Evolutionary conservation across 2,113 vertebrate species (phyloP), one percentile per base, ranked within the genome.

Genomic region (Oreochromis niloticus): DNA sequence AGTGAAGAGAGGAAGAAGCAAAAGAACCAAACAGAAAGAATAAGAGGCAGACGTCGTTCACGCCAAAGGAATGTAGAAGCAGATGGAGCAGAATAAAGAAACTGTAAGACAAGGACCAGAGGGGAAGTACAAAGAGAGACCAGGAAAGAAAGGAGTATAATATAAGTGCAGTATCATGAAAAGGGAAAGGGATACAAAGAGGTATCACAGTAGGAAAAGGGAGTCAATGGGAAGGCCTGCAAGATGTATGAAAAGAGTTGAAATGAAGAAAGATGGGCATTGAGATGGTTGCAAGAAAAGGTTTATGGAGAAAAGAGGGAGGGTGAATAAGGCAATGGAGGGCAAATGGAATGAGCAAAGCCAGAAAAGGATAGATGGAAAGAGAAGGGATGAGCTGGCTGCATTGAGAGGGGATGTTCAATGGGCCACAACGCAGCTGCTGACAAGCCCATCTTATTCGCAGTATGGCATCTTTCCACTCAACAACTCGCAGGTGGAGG

Each of bases 401-500:
- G 48, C 43, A 73, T 17, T 36, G 68, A 82, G 61, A 84, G 52
- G 17, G 78, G 80, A 75, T 90, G 90, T 85, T 92, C 89, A 92
- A 94, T 91, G 92, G 85, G 86, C 88, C 91, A 88, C 80, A 87
- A 68, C 87, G 6, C 85, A 85, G 80, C 91, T 41, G 48, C 86
- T 91, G 50, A 89, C 85, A 91, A 90, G 88, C 85, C 88, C 86
- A 91, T 93, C 92, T 93, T 46, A 52, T 85, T 91, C 91, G 71
- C 92, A 91, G 93, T 79, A 52, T 4, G 92, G 90, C 78, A 79
- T 85, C 88, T 88, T 88, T 92, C 83, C 80, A 88, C 90, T 92
- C 75, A 87, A 78, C 82, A 82, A 24, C 71, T 85, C 88, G 61
- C 91, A 93, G 91, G 93, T 93, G 88, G 88, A 61, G 81, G 8